These are phyloP conservation scores for Synanthedon tipuliformis DNA, from an alignment of 2,888 invertebrate genomes.

Conservation along the genomic window DNA sequence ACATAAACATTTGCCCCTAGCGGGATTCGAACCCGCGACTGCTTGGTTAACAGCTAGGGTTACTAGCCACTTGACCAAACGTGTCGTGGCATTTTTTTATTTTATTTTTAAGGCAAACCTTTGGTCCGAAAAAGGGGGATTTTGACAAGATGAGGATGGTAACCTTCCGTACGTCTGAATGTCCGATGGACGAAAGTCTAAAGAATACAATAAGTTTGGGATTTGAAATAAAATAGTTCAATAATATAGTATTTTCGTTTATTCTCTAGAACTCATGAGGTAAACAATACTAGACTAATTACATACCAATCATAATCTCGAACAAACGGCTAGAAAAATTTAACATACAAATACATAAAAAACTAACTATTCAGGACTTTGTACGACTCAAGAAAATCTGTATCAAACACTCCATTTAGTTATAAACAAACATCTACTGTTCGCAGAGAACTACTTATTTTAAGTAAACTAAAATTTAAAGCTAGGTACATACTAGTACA, in stretches of 20 bases:
- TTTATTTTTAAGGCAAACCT: too few species aligned
- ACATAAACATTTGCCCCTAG: too few species aligned
- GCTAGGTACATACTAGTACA: constrained; percentile 31
- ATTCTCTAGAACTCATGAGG: constrained; percentile 69
- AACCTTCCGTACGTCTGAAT: too few species aligned
- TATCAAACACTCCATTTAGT: constrained; percentile 42
- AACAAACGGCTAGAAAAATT: constrained; percentile 22
- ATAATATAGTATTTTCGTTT: constrained; percentile 53
- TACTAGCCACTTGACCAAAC: too few species aligned
- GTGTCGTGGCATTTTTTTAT: too few species aligned
- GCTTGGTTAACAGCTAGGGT: too few species aligned
- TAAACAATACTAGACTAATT: constrained; percentile 65
- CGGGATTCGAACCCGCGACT: too few species aligned
- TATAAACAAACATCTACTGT: constrained; percentile 36
- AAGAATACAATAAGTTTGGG: too few species aligned
- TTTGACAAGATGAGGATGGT: too few species aligned
- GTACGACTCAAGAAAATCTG: constrained; percentile 17
- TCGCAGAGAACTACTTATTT: constrained; percentile 21
- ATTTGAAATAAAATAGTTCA: constrained; percentile 19
- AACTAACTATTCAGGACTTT: constrained; percentile 14
- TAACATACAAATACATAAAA: constrained; percentile 19
- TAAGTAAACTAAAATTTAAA: constrained; percentile 50
- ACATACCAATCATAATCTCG: constrained; percentile 49
- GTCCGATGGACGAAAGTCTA: too few species aligned
- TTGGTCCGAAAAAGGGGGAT: too few species aligned